Base-by-base conservation (phyloP, 2,797 vertebrate genomes). In the Pangasius macronema region DNA sequence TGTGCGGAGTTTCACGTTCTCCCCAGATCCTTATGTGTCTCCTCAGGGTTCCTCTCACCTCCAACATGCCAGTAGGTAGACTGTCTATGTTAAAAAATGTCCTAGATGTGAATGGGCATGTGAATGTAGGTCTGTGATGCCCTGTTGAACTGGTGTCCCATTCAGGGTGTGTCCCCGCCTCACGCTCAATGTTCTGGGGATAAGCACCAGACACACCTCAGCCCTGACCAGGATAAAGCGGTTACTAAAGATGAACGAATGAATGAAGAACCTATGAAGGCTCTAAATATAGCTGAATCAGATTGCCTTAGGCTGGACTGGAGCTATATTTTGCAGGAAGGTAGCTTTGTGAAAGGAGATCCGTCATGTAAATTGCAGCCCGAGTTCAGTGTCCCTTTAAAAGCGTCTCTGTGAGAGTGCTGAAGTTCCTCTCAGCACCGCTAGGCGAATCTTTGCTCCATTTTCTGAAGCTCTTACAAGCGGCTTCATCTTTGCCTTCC, bases 391-490 rank as follows among this genome's bases (percentile, higher is more conserved):
- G 93, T 93, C 82, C 88, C 94, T 95, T 94, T 94, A 94, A 95
- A 86, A 88, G 65, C 77, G 55, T 53, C 39, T 83, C n/a, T 22
- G 77, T 36, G 53, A 72, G 82, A 85, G 85, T 13, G 76, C 49
- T 95, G 96, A 82, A 95, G 92, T 96, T 94, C 95, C 89, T 82
- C 81, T 57, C 57, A 3, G 46, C 87, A 92, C 97, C 97, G 94
- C 97, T 96, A 96, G 97, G 97, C 91, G 97, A 95, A 96, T 93
- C 96, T 97, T 95, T 97, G 97, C 96, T 97, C 96, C 96, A 97
- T 96, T 96, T 86, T 96, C 97, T 96, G 93, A 94, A 93, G 92
- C 86, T 86, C 86, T 87, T 83, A 92, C 92, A 92, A 94, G 85
- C 93, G 94, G 94, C 61, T 96, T 93, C 94, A 95, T 95, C 94